phyloP scores from a whole-genome alignment of 2,113 vertebrate genomes.

The Chinchilla lanigera region DNA sequence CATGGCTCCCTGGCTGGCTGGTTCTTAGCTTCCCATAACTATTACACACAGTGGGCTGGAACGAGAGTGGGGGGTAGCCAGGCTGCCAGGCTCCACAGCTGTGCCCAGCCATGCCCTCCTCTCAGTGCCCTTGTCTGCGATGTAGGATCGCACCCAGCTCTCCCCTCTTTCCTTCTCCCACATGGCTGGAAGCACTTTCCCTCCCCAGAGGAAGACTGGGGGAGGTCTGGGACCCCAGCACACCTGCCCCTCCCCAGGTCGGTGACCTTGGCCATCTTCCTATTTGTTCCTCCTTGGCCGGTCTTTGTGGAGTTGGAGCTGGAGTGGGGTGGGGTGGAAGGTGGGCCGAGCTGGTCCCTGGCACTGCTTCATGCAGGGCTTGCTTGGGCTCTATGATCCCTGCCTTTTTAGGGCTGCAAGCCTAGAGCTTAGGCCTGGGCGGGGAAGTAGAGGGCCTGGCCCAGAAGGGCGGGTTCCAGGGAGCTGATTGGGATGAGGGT shows the following conservation, averaged over 20 bases:
- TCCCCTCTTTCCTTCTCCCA: not conserved
- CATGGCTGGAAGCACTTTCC: not conserved
- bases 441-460: conserved; percentile 27
- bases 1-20: not conserved
- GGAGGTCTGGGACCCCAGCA: not conserved
- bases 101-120: not conserved
- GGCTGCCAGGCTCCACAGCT: not conserved
- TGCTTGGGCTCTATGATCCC: conserved; percentile 63
- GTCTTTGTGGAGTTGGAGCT: not conserved
- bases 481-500: not conserved
- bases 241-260: not conserved
- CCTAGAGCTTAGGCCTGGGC: not conserved
- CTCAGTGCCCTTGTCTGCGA: not conserved
- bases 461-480: not conserved
- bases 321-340: not conserved
- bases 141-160: conserved; percentile 31
- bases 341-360: conserved; percentile 56
- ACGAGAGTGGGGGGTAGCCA: not conserved
- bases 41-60: conserved; percentile 45
- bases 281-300: not conserved
- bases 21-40: conserved; percentile 37
- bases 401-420: conserved; percentile 88
- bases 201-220: not conserved
- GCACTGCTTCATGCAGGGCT: conserved; percentile 10
- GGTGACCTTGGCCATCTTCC: not conserved